A percentile compares a stretch with the other conserved stretches of the same genome.
Conservation (phyloP, 2,797 vertebrate species). For the Salmo trutta region DNA sequence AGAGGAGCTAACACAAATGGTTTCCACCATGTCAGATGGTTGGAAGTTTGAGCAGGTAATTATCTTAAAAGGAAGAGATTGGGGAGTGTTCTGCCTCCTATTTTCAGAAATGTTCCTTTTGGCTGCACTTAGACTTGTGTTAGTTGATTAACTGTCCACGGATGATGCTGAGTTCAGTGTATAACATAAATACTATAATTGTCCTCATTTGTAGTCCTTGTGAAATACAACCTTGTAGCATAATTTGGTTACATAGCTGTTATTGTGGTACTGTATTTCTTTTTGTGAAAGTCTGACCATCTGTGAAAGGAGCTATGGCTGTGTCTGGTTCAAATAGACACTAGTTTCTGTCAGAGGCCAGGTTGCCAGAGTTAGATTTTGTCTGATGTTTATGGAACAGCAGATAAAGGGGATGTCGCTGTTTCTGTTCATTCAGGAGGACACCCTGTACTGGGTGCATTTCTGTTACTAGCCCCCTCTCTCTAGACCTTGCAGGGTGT, state of each 20-base stretch:
- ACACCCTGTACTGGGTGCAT: neutral
- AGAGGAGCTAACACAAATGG: slow-evolving; percentile 88
- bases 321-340: neutral
- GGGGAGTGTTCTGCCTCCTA: neutral
- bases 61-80: neutral
- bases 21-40: slow-evolving; percentile 89
- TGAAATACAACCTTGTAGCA: neutral
- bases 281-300: slow-evolving; percentile 8
- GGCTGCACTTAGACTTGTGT: neutral
- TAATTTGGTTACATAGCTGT: neutral
- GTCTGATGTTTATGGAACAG: neutral
- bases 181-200: too few species aligned
- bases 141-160: neutral
- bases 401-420: slow-evolving; percentile 5
- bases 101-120: neutral
- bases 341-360: neutral
- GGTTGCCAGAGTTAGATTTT: neutral
- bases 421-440: neutral
- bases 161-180: neutral
- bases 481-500: neutral
- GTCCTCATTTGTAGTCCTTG: too few species aligned
- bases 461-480: neutral
- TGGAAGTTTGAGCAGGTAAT: slow-evolving; percentile 89
- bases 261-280: slow-evolving; percentile 1
- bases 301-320: neutral